A percentile compares a stretch with the other conserved stretches of the same genome.
Evolutionary conservation across 35 echinoderm and acorn worm genomes (phyloP).

Genomic region (Eucidaris tribuloides): DNA sequence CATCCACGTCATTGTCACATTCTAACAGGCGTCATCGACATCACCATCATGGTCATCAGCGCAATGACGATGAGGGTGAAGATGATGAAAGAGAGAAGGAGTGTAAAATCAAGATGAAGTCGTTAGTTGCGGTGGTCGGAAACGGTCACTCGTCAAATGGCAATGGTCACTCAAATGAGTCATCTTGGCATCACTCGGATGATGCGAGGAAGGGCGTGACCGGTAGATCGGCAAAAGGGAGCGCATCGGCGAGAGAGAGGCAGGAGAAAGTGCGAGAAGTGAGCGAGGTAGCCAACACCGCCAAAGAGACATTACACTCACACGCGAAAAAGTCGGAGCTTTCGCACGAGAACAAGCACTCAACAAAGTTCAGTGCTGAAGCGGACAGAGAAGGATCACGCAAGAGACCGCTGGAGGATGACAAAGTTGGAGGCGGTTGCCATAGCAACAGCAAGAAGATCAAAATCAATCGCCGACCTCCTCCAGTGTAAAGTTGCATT

Average conservation of each 20-base stretch:
- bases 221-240: not conserved
- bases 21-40: not conserved
- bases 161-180: not conserved
- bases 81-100: not conserved
- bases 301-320: not conserved
- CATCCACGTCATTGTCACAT: not conserved
- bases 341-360: not conserved
- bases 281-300: not conserved
- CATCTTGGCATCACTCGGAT: not conserved
- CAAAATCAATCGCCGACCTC: conserved; percentile 42
- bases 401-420: conserved; percentile 6
- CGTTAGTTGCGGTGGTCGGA: not conserved
- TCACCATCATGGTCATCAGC: conserved; percentile 10
- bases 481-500: not conserved
- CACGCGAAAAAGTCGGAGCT: not conserved
- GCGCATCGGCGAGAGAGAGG: not conserved
- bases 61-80: not conserved
- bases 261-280: not conserved
- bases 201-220: not conserved
- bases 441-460: conserved; percentile 41
- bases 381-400: not conserved
- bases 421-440: not conserved
- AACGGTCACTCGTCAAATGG: not conserved
- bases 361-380: not conserved
- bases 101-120: not conserved